phyloP scores from a whole-genome alignment of 2,113 vertebrate genomes.

The Gambusia holbrooki region DNA sequence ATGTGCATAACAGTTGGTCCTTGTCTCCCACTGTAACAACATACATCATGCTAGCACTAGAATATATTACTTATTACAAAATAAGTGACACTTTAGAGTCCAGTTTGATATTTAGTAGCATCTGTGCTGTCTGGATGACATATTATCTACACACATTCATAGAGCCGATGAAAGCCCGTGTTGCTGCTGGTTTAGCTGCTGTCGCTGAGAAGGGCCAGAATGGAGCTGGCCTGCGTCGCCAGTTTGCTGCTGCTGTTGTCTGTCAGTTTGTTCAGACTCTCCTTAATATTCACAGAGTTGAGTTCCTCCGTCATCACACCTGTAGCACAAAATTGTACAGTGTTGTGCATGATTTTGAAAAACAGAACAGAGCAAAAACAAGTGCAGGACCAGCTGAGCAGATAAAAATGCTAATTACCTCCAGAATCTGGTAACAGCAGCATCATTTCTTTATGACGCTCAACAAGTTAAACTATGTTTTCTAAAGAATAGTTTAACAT shows the following conservation, averaged over 20 bases:
- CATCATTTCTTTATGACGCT: not conserved
- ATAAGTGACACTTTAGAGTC: not conserved
- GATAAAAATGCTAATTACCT: not conserved
- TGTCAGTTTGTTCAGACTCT: conserved; percentile 80
- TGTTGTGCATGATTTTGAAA: too few species aligned
- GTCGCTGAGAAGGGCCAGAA: conserved; percentile 75
- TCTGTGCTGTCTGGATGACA: conserved; percentile 1
- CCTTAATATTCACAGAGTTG: conserved; percentile 80
- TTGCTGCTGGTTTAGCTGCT: conserved; percentile 46
- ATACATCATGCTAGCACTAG: not conserved
- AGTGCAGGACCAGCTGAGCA: not conserved
- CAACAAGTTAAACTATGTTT: too few species aligned
- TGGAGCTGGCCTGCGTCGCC: conserved; percentile 79
- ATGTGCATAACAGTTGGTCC: not conserved
- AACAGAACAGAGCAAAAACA: conserved; percentile 3
- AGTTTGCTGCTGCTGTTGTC: conserved; percentile 80
- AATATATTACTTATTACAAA: not conserved
- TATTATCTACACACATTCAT: not conserved
- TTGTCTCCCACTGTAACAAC: not conserved
- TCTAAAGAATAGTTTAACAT: not conserved
- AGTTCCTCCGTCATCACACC: conserved; percentile 83
- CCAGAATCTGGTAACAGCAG: not conserved
- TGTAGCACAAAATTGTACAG: conserved; percentile 40
- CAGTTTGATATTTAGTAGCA: conserved; percentile 1
- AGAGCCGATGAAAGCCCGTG: conserved; percentile 2